A percentile compares a stretch with the other conserved stretches of the same genome.
phyloP scores from a whole-genome alignment of 2,113 vertebrate species.

The Hippocampus mohnikei region DNA sequence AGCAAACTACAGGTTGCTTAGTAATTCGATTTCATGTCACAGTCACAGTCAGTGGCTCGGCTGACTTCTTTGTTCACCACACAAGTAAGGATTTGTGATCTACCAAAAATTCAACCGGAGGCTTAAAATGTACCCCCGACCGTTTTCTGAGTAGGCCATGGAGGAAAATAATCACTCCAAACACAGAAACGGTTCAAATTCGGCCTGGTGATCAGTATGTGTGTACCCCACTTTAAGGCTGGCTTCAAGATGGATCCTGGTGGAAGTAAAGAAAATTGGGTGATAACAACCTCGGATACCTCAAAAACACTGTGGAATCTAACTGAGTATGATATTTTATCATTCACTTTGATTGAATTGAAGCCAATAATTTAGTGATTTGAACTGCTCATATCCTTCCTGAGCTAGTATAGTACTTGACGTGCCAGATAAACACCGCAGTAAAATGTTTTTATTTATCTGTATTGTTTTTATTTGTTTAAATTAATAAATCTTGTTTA shows the following conservation, averaged over 20 bases:
- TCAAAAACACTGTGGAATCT: conserved; percentile 28
- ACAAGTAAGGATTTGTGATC: no score
- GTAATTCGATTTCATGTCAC: neutral
- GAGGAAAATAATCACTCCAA: neutral
- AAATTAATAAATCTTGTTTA: conserved; percentile 53
- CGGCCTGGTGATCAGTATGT: neutral
- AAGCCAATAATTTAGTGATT: conserved; percentile 2
- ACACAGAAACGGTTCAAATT: neutral
- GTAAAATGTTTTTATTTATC: conserved; percentile 43
- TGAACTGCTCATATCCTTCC: neutral
- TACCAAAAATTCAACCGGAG: no score
- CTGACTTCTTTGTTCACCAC: no score
- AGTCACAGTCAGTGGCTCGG: no score
- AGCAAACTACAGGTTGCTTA: no score
- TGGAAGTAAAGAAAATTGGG: conserved; percentile 7
- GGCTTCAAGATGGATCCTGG: conserved; percentile 8
- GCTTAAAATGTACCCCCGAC: no score
- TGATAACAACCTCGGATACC: conserved; percentile 37
- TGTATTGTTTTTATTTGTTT: conserved; percentile 41
- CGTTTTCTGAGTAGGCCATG: no score
- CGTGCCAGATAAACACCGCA: conserved; percentile 2
- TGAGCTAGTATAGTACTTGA: neutral
- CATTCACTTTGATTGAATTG: conserved; percentile 27
- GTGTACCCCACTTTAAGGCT: conserved; percentile 12
- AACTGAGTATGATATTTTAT: conserved; percentile 25